These are phyloP conservation scores for Abrostola tripartita DNA, from an alignment of 2,888 invertebrate genomes.

Conservation along the genomic window DNA sequence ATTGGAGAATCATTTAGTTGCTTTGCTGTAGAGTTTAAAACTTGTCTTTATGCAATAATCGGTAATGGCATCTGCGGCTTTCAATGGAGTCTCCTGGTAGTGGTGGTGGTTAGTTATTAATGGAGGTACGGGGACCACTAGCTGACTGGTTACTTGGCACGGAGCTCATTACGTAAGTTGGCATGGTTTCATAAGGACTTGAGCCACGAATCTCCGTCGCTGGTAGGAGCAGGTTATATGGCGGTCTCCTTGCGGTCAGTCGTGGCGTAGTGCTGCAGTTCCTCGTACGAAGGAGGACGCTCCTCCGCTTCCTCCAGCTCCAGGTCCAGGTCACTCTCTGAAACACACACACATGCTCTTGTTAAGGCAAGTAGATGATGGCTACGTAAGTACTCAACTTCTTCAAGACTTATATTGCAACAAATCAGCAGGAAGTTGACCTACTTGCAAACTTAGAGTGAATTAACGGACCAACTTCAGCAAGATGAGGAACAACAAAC, in stretches of 20 bases:
- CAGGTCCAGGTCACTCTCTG: conserved; percentile 82
- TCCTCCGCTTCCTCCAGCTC: conserved; percentile 75
- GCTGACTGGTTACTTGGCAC: no score
- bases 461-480: not conserved
- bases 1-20: no score
- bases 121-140: no score
- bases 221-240: conserved; percentile 60
- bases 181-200: not conserved
- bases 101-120: no score
- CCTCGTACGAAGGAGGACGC: conserved; percentile 75
- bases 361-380: not conserved
- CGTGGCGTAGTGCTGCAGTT: conserved; percentile 63
- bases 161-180: not conserved
- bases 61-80: no score
- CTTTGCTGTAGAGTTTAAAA: no score
- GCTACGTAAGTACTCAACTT: no score
- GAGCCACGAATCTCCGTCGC: not conserved
- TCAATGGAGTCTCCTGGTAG: no score
- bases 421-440: not conserved
- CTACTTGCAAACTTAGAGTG: not conserved
- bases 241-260: conserved; percentile 76
- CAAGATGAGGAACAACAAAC: no score
- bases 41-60: no score
- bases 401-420: no score
- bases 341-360: conserved; percentile 26